Percentiles rank a stretch among this genome's conserved stretches.
Conservation (phyloP, 2,888 invertebrate species). For the Erannis defoliaria region DNA sequence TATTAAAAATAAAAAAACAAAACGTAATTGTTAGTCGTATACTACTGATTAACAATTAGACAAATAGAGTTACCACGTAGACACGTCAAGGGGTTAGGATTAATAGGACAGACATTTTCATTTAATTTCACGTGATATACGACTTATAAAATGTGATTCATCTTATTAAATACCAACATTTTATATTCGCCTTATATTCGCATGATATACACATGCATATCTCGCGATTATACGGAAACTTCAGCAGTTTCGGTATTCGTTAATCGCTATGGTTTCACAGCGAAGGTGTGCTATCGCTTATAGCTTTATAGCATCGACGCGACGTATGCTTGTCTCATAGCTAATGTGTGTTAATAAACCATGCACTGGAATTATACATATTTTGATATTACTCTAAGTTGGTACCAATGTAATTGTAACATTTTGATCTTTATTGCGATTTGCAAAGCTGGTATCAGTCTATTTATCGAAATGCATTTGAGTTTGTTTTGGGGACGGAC, state of each 20-base stretch:
- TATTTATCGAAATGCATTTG: conserved; percentile 62
- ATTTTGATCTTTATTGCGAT: neutral
- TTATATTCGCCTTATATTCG: too few species aligned
- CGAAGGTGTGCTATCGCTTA: neutral
- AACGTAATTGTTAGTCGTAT: too few species aligned
- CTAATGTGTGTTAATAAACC: conserved; percentile 9
- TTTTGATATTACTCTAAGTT: conserved; percentile 16
- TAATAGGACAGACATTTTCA: too few species aligned
- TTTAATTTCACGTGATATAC: too few species aligned
- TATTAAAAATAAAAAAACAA: too few species aligned
- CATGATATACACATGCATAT: neutral
- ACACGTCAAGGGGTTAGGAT: too few species aligned
- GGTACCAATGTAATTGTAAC: conserved; percentile 5
- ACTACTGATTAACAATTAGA: too few species aligned
- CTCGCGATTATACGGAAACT: neutral
- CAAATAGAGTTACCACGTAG: too few species aligned
- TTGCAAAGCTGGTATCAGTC: conserved; percentile 48
- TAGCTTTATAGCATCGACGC: neutral
- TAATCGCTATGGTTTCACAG: neutral
- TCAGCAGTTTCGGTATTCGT: neutral
- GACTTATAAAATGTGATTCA: too few species aligned
- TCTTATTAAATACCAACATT: too few species aligned
- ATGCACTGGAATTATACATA: neutral
- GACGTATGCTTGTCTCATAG: neutral
- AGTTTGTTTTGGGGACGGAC: conserved; percentile 68